Evolutionary conservation across 30 jellyfish, hydroid and myxozoan genomes (phyloP), one percentile per base, ranked within the genome.

Genomic region (Turritopsis rubra): DNA sequence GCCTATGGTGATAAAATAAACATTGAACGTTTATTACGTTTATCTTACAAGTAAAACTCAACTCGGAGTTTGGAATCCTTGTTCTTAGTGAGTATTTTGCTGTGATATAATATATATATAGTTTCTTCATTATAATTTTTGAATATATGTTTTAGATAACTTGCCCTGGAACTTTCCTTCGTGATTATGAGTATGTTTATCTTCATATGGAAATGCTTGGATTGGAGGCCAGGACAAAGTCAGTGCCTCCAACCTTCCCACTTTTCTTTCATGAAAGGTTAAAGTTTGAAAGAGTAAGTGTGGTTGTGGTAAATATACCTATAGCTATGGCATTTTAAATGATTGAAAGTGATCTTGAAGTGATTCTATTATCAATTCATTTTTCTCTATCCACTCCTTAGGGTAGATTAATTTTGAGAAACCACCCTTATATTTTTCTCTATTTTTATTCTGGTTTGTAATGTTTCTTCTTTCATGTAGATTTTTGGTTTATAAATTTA

Each of bases 191-290:
- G 80, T 93, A 93, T 82, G 96, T 93, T 21, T 93, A 93, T 73
- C 90, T 93, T 53, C 79, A 89, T 71, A 93, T 89, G 53, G 99
- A 93, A 81, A 93, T 93, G 99, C 96, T 93, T 72, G 99, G 99
- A 16, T 84, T 93, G 65, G 96, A 93, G 77, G 99, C 99, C 30
- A 83, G 96, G 65, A 81, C 99, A 1, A 93, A 88, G 52, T 93
- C 99, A 23, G 99, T 93, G 52, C 95, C 99, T 31, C 99, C 99
- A 30, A 93, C 99, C 1, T 93, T 93, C 54, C 99, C 99, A 16
- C 84, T 93, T 18, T 93, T 93, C 86, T 93, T 93, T 74, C 99
- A 89, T 81, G 99, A 93, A 71, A 86, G 96, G 28, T 66, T 93
- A 72, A 85, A 82, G 75, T 93, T 93, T 82, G 97, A 93, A 80